phyloP scores from a whole-genome alignment of 2,113 vertebrate genomes.

The Candoia aspera region DNA sequence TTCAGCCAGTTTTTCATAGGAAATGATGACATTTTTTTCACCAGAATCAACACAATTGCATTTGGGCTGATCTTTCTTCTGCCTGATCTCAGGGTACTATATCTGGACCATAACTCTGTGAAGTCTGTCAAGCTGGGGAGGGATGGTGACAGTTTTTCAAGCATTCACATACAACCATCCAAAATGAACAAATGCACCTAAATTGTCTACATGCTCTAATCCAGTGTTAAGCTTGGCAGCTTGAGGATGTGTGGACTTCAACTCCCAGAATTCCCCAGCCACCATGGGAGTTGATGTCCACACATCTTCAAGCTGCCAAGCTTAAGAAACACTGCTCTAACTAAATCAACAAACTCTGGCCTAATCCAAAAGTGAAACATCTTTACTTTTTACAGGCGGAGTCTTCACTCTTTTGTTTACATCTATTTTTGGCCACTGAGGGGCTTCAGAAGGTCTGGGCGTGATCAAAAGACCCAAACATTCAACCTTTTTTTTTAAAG shows the following conservation, averaged over 20 bases:
- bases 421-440: neutral
- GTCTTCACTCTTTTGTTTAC: neutral
- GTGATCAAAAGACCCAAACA: neutral
- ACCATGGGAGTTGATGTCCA: too few relatives aligned
- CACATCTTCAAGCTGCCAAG: too few relatives aligned
- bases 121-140: neutral
- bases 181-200: neutral
- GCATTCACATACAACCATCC: neutral
- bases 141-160: neutral
- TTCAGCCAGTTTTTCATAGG: neutral
- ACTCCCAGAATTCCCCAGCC: too few relatives aligned
- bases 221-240: too few relatives aligned
- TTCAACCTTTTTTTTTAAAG: neutral
- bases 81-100: neutral
- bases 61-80: neutral
- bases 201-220: neutral
- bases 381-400: neutral
- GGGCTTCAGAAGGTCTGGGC: neutral
- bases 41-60: neutral
- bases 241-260: too few relatives aligned
- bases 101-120: neutral
- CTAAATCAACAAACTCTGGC: neutral
- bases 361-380: neutral
- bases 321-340: neutral
- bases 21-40: too few relatives aligned